Base-by-base conservation (phyloP, 2,797 vertebrate genomes). In the Microcaecilia unicolor region DNA sequence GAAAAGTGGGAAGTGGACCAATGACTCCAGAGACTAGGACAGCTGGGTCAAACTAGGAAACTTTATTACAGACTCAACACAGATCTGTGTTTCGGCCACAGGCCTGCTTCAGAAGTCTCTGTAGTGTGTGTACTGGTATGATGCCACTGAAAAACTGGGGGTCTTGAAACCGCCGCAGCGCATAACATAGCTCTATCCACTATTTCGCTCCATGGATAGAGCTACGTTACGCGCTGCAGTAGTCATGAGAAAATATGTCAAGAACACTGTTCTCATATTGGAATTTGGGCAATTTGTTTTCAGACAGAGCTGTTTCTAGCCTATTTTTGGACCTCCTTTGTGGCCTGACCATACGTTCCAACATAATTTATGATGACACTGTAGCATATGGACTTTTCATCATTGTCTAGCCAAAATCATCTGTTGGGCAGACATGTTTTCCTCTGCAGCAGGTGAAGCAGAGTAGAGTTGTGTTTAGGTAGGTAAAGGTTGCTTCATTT, bases 331-430 rank as follows among this genome's bases (percentile, higher is more conserved):
- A 92, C 64, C 76, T 69, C 88, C 84, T 87, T 48, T 79, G 86
- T 78, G 87, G 80, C 88, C 83, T 85, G 84, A 83, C 83, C 78
- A 65, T 86, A 70, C 70, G 65, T 86, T 78, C 75, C 72, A 78
- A 89, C 77, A 86, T 97, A 92, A 97, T 92, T 94, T 93, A 97
- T 93, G 85, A 85, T 80, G 79, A 76, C 83, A 81, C 53, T 48
- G 72, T 83, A 91, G 85, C 91, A 90, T 91, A 89, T 76, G 86
- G 90, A 90, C 89, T 91, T 90, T 92, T 89, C 87, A 92, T 97
- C 87, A 91, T 82, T 91, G 89, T 92, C 80, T 82, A 54, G 83
- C 79, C 62, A 73, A 84, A 85, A 84, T 74, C 81, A 85, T 86
- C 76, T 69, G 65, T 77, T 83, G 82, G 72, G 59, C 69, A 26